Base-by-base conservation (phyloP, 2,888 invertebrate genomes). In the Pseudolycoriella hygida region DNA sequence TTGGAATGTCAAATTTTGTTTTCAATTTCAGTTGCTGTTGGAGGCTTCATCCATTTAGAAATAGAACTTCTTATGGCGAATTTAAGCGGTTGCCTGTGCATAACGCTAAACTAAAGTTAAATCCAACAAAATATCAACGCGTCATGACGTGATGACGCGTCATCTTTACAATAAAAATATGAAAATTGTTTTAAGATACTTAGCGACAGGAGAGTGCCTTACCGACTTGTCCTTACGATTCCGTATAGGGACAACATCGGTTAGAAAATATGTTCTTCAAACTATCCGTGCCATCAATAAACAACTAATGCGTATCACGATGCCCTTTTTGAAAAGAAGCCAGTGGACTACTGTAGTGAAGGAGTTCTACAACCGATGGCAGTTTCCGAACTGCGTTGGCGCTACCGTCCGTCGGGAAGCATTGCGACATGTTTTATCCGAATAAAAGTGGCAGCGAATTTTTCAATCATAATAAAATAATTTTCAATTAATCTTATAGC, bases 311-410 rank as follows among this genome's bases (percentile, higher is more conserved):
- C 8, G 30, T 11, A 11, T 10, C 6, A 30, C 6, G 6, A 30
- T 30, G 30, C 30, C 30, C 11, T 10, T 30, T 10, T 30, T 30
- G 11, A 41, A 25, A 42, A 34, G 15, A 17, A 14, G 17, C 15
- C 38, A 43, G 17, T 46, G 40, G 43, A 20, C 11, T 15, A 8
- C 18, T 12, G 20, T 34, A 10, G 43, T 41, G 3, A 3, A 37
- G 4, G 25, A 43, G 5, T 46, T 46, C 25, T 30, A 20, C 20
- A 8, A 31, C 11, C 40, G 12, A 31, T 46, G 46, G 43, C 25
- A 46, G 12, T 46, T 43, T 14, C 43, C 46, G 14, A 37, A 46
- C 12, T 42, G 43, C 15, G 12, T 46, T 10, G 46, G 46, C 1
- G 43, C n/a, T n/a, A n/a, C n/a, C 43, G 2, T 14, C 43, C 2